Evolutionary conservation across 2,888 invertebrate species (phyloP), one percentile per base, ranked within the genome.

Genomic region (Balanococcus diminutus): DNA sequence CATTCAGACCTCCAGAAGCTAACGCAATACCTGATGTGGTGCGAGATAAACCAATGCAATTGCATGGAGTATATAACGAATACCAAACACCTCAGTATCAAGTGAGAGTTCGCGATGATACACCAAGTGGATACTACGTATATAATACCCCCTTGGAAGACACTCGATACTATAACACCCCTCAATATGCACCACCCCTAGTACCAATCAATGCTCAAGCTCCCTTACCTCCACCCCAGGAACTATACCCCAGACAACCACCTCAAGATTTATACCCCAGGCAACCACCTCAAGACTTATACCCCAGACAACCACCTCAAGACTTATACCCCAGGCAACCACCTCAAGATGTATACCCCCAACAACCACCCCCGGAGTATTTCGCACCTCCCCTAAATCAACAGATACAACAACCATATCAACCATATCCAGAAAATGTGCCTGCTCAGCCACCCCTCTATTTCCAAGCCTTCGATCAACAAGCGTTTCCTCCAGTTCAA

Each of bases 1-100:
- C 79, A n/a, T 87, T 86, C 28, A 86, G 87, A 51, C 87, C 87
- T 19, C 87, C 87, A 11, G 87, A 87, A n/a, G 84, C 86, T 9
- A 86, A 82, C n/a, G 42, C 16, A 2, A 42, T 82, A 42, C 86
- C 87, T 1, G 87, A 86, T 9, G 84, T 81, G 4, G 86, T 82
- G 14, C 82, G 86, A 32, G 86, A 86, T 82, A 85, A 87, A n/a
- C 87, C 87, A 22, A 87, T 87, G 61, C 85, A 86, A 11, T 9
- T 87, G 19, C 79, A 79, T 4, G 61, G 84, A 9, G 75, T 87
- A 22, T 75, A 86, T 28, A 82, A 31, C 16, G 86, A 87, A 42
- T 86, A 87, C 16, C 87, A 19, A 11, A 9, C 82, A 8, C 25
- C 82, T 3, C 67, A 61, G 42, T 51, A 56, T 42, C n/a, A 79